Base-by-base conservation (phyloP, 2,797 vertebrate genomes). In the Coilia nasus region DNA sequence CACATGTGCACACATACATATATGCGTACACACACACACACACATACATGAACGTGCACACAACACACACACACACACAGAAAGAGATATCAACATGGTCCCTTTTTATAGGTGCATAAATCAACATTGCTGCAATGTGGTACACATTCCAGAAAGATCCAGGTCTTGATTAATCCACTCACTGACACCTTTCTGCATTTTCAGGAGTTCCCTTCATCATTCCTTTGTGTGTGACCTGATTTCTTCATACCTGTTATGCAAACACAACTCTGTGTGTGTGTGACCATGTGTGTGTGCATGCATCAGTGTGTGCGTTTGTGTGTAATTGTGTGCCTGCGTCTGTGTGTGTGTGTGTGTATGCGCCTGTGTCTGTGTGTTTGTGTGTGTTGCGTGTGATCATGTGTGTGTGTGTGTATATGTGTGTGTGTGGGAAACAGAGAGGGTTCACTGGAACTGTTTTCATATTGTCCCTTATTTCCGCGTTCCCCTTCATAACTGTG, bases 151-250 rank as follows among this genome's bases (percentile, higher is more conserved):
- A 21, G 44, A 50, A 62, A 60, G 60, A 57, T 56, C 78, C 71
- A 6, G 4, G 23, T 64, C 23, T 84, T 35, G 14, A 82, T 82
- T 85, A 50, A 84, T 86, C 83, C 25, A 60, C 17, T 83, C 57
- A 47, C 35, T 12, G 23, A 23, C 3, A 23, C 62, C 14, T 64
- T 25, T 64, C 60, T 64, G 11, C 28, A 23, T 64, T 64, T 11
- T 25, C 62, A 64, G 62, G 62, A 64, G 62, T 28, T 64, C 9
- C 23, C 12, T 23, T 25, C 2, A 64, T 11, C 62, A 64, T 31
- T 75, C 67, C 17, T 75, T 41, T 75, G 28, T 75, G 31, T 2
- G 0, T 35, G 67, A 28, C 6, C 60, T 64, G 60, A 23, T 64
- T 64, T 12, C 12, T 25, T 64, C 23, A 64, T 64, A 28, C 62